Percentiles rank a stretch among this genome's conserved stretches.
phyloP scores from a whole-genome alignment of 2,113 vertebrate genomes.

The Trogon melanurus region DNA sequence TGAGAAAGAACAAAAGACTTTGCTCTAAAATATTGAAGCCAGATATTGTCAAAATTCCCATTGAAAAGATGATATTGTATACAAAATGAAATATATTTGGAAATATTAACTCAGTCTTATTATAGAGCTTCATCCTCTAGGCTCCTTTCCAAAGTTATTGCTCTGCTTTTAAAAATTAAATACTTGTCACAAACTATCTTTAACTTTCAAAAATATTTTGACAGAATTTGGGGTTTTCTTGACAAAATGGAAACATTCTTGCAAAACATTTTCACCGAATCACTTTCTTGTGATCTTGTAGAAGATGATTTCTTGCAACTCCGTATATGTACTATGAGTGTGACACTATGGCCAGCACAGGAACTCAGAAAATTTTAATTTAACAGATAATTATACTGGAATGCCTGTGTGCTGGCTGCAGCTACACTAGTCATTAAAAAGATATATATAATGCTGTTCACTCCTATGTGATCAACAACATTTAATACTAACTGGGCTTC shows the following conservation, averaged over 20 bases:
- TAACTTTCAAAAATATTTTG: constrained; percentile 27
- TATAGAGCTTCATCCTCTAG: not conserved
- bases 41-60: not conserved
- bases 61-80: not conserved
- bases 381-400: not conserved
- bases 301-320: not conserved
- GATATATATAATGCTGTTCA: not conserved
- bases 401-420: not conserved
- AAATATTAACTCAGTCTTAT: not conserved
- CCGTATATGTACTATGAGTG: not conserved
- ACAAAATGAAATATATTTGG: not conserved
- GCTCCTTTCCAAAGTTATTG: not conserved
- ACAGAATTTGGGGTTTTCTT: not conserved
- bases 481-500: not conserved
- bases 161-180: not conserved
- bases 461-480: not conserved
- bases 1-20: not conserved
- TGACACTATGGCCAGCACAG: not conserved
- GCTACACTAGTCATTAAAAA: not conserved
- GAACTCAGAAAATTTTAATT: not conserved
- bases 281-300: not conserved
- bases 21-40: not conserved
- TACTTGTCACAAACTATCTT: not conserved
- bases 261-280: not conserved
- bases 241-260: not conserved